Evolutionary conservation across 2,113 vertebrate species (phyloP).

Genomic region (Gambusia affinis): DNA sequence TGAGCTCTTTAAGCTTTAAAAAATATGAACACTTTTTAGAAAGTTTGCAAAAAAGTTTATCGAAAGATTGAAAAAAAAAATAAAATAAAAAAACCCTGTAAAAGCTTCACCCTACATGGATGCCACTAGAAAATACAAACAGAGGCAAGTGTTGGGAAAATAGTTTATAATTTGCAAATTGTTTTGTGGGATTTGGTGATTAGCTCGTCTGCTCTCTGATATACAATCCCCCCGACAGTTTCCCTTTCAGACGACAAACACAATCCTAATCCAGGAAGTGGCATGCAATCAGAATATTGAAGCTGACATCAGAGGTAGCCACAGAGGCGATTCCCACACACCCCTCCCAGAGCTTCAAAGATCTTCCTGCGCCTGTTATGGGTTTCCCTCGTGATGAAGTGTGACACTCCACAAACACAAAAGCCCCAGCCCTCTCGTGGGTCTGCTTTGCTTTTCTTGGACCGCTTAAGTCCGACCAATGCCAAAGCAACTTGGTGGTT

Average conservation of each 20-base stretch:
- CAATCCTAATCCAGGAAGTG: slow-evolving; percentile 87
- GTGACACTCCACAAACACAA: slow-evolving; percentile 98
- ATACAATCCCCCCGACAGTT: slow-evolving; percentile 78
- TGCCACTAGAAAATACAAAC: slow-evolving; percentile 8
- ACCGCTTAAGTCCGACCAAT: slow-evolving; percentile 79
- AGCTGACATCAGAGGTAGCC: slow-evolving; percentile 88
- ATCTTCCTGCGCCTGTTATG: slow-evolving; percentile 88
- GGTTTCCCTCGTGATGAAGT: slow-evolving; percentile 94
- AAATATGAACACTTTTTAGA: not conserved
- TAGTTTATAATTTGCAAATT: slow-evolving; percentile 55
- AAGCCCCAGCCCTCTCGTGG: slow-evolving; percentile 89
- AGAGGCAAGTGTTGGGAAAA: slow-evolving; percentile 22
- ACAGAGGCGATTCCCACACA: slow-evolving; percentile 80
- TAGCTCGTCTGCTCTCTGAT: slow-evolving; percentile 80
- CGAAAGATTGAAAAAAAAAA: not conserved
- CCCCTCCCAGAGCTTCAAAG: slow-evolving; percentile 87
- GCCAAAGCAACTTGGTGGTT: slow-evolving; percentile 95
- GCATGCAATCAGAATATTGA: slow-evolving; percentile 85
- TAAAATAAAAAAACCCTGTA: too few species aligned
- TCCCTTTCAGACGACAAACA: slow-evolving; percentile 82
- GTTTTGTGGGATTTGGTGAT: slow-evolving; percentile 71
- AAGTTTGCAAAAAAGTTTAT: too few species aligned
- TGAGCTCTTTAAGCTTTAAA: slow-evolving; percentile 1
- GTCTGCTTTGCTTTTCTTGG: slow-evolving; percentile 85
- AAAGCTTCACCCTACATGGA: not conserved